Conservation (phyloP, 2,888 invertebrate genomes). For the Liodrosophila aerea region DNA sequence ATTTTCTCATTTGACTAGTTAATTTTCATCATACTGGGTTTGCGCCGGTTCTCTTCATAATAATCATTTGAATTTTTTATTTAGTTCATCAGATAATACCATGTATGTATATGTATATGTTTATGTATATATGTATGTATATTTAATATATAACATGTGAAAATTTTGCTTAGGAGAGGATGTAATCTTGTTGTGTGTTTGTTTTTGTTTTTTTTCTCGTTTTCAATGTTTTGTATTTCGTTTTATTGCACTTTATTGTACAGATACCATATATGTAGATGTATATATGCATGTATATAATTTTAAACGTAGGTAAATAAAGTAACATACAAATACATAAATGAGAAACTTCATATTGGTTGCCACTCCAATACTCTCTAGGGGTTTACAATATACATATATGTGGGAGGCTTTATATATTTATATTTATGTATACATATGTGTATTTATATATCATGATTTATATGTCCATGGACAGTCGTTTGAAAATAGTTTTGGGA, state of each 20-base stretch:
- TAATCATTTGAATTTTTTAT: slow-evolving; percentile 66
- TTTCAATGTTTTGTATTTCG: slow-evolving; percentile 36
- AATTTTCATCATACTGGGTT: slow-evolving; percentile 59
- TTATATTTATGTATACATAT: slow-evolving; percentile 23
- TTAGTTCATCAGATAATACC: slow-evolving; percentile 68
- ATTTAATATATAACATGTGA: slow-evolving; percentile 69
- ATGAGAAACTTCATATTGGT: slow-evolving; percentile 35
- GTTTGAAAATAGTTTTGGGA: slow-evolving; percentile 21
- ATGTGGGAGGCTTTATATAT: slow-evolving; percentile 32
- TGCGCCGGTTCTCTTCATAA: slow-evolving; percentile 53
- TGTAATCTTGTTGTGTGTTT: slow-evolving; percentile 2
- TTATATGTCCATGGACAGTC: slow-evolving; percentile 39
- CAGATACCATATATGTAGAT: slow-evolving; percentile 44
- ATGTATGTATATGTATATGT: slow-evolving; percentile 50
- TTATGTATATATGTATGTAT: slow-evolving; percentile 43
- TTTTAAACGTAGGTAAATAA: slow-evolving; percentile 63
- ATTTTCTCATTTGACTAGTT: slow-evolving; percentile 81
- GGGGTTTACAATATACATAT: slow-evolving; percentile 54
- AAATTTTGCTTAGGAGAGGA: slow-evolving; percentile 30
- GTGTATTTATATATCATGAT: slow-evolving; percentile 19
- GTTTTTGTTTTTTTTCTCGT: too few species aligned
- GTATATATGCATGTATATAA: slow-evolving; percentile 45
- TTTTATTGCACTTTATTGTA: slow-evolving; percentile 51
- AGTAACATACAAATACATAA: slow-evolving; percentile 60
- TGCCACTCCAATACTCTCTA: slow-evolving; percentile 36